These are phyloP conservation scores for Chitala chitala DNA, from an alignment of 2,113 vertebrate genomes.

Conservation along the genomic window DNA sequence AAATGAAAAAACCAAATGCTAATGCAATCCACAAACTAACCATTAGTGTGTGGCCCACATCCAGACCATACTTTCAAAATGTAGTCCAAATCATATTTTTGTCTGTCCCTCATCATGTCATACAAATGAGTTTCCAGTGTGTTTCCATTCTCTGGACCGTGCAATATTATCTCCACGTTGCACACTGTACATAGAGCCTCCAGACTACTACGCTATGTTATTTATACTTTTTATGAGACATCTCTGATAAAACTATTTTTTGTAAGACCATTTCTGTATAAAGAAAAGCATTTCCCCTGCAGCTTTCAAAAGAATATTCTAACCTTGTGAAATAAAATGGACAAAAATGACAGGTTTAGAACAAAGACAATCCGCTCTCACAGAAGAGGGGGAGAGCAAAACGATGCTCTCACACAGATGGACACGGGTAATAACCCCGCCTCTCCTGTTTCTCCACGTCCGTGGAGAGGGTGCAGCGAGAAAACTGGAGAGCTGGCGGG, in stretches of 20 bases:
- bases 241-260: background rate
- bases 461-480: too few relatives aligned
- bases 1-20: background rate
- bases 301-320: background rate
- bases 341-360: too few relatives aligned
- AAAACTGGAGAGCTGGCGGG: background rate
- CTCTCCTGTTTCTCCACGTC: background rate
- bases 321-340: background rate
- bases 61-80: background rate
- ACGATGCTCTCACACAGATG: too few relatives aligned
- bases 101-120: background rate
- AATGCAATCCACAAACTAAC: background rate
- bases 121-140: too few relatives aligned
- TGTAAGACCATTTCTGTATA: background rate
- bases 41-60: background rate
- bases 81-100: too few relatives aligned
- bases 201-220: background rate
- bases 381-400: too few relatives aligned
- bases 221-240: background rate
- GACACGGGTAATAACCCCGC: too few relatives aligned
- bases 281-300: background rate
- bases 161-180: too few relatives aligned
- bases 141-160: too few relatives aligned
- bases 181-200: background rate
- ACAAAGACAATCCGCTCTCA: too few relatives aligned